Conservation (phyloP, 2,888 invertebrate species). For the Dorcus hopei region DNA sequence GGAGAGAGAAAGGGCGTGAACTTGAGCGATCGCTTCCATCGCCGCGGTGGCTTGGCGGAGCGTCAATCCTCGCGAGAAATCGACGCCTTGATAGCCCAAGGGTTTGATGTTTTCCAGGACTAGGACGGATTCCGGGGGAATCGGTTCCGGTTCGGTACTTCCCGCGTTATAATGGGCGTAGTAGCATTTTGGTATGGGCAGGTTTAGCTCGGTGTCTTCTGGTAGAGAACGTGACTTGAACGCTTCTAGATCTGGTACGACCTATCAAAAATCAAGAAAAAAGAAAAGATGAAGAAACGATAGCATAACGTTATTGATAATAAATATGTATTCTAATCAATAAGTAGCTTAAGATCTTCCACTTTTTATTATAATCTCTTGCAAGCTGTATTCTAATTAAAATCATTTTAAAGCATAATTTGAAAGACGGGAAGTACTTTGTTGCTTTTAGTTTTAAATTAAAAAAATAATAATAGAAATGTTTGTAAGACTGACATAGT, state of each 20-base stretch:
- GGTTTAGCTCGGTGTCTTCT: constrained; percentile 50
- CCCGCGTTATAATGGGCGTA: constrained; percentile 62
- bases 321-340: too few species aligned
- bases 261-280: constrained; percentile 46
- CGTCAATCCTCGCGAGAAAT: constrained; percentile 68
- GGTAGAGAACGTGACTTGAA: constrained; percentile 54
- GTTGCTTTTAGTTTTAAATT: too few species aligned
- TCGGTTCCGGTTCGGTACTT: constrained; percentile 42
- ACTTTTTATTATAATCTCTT: too few species aligned
- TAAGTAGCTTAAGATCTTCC: too few species aligned
- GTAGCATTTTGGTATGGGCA: constrained; percentile 69
- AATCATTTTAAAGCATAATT: too few species aligned
- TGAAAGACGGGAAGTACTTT: too few species aligned
- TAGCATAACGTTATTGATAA: too few species aligned
- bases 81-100: constrained; percentile 61
- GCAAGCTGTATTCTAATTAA: too few species aligned
- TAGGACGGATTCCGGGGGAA: constrained; percentile 63
- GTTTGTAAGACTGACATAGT: too few species aligned
- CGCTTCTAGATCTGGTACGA: constrained; percentile 65
- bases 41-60: constrained; percentile 65
- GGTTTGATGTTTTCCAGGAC: constrained; percentile 73
- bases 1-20: constrained; percentile 71
- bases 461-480: too few species aligned
- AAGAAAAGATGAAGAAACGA: too few species aligned
- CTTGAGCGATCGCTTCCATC: constrained; percentile 65